Percentiles rank a stretch among this genome's conserved stretches.
phyloP scores from a whole-genome alignment of 1,140 invertebrate species.

The Megathymus violae region DNA sequence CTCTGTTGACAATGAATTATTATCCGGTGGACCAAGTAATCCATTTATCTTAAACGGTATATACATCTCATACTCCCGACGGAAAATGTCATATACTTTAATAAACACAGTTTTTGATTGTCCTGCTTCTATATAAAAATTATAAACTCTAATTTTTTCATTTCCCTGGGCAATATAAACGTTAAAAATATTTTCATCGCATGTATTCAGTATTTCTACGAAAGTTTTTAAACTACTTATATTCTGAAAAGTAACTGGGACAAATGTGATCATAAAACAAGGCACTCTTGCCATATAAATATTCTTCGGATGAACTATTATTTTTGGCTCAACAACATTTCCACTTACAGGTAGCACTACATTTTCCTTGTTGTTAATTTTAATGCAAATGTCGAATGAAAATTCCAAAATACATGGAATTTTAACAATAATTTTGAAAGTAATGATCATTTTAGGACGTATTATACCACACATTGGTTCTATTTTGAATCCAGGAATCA shows the following conservation, averaged over 20 bases:
- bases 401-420: conserved; percentile 72
- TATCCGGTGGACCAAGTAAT: conserved; percentile 66
- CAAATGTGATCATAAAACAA: conserved; percentile 64
- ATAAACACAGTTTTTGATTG: conserved; percentile 69
- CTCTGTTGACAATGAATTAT: conserved; percentile 55
- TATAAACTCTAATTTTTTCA: conserved; percentile 60
- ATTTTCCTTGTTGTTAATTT: conserved; percentile 78
- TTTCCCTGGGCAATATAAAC: conserved; percentile 62
- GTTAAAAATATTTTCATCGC: conserved; percentile 70
- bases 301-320: conserved; percentile 68
- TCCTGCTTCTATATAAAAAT: conserved; percentile 64
- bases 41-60: conserved; percentile 75
- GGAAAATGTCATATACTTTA: conserved; percentile 66
- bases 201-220: conserved; percentile 60
- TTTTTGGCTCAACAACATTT: conserved; percentile 70
- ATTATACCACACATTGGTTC: conserved; percentile 71
- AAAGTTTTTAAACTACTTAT: conserved; percentile 51
- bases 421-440: conserved; percentile 64
- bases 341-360: conserved; percentile 66
- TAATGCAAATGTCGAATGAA: conserved; percentile 65
- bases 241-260: conserved; percentile 73
- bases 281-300: conserved; percentile 69
- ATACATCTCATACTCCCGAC: conserved; percentile 74
- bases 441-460: conserved; percentile 69
- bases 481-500: conserved; percentile 69